Evolutionary conservation across 2,113 vertebrate genomes (phyloP), one percentile per base, ranked within the genome.

Genomic region (Dasypus novemcinctus): DNA sequence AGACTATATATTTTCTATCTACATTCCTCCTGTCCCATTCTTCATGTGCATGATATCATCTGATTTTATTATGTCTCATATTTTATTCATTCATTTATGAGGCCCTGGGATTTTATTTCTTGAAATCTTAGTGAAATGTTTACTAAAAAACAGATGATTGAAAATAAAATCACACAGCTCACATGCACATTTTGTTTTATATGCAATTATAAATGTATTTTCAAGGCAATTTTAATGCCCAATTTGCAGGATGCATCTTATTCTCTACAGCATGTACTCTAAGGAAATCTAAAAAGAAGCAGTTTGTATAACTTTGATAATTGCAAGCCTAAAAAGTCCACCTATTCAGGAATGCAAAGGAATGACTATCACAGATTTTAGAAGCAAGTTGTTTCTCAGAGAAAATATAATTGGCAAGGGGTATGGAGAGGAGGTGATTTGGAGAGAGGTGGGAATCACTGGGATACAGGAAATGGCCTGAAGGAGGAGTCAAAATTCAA

Each of bases 131-230:
- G 76, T 93, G 36, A 63, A 96, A 91, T 95, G 63, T 94, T 97
- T 95, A 91, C 93, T 93, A 52, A 95, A 95, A 90, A 91, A 41
- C 33, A 94, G 82, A 96, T 97, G 94, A 97, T 97, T 96, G 96
- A 97, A 97, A 96, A 97, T 96, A 95, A 97, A 97, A 83, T 63
- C 66, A 86, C 83, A 78, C 6, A 74, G 86, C 49, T 96, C 74
- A 76, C 64, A 95, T 13, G 36, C 41, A 83, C 64, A 61, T 96
- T 97, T 95, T 95, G 84, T 92, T 96, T 95, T 93, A 92, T 96
- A 81, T 93, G 87, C 91, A 97, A 96, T 96, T 97, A 94, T 86
- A 89, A 96, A 91, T 76, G 94, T 71, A 89, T 91, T 83, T 97
- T 94, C 85, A 66, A 97, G 81, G 64, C 63, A 95, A 82, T 94